Conservation (phyloP, 2,797 vertebrate genomes). For the Leptodactylus fallax region DNA sequence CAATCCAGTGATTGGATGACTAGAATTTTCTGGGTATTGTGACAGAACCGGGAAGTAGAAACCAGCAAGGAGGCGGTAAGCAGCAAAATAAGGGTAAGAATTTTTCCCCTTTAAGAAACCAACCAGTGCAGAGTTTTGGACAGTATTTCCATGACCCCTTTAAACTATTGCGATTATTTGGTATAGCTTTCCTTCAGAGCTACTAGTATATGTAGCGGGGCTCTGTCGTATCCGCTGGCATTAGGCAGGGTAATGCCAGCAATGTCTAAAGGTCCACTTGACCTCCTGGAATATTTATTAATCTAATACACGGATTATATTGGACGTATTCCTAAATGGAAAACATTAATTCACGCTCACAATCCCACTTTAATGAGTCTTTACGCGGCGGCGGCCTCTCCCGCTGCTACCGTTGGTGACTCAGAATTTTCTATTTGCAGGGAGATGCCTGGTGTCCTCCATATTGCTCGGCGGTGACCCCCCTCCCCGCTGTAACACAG, state of each 20-base stretch:
- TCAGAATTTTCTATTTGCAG: neutral
- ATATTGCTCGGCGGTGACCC: neutral
- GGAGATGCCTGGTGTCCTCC: neutral
- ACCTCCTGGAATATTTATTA: neutral
- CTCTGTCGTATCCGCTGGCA: neutral
- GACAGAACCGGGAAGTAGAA: too few species aligned
- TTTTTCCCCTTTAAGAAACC: too few species aligned
- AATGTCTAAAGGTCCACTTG: neutral
- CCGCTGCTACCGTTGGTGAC: neutral
- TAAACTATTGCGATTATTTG: neutral
- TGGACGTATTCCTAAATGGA: neutral
- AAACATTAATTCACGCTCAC: neutral
- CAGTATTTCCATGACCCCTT: too few species aligned
- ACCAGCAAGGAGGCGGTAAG: too few species aligned
- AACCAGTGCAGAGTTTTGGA: too few species aligned
- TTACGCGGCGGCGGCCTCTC: neutral
- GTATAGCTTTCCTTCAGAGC: neutral
- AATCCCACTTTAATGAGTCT: neutral
- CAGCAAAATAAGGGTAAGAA: too few species aligned
- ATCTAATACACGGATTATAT: neutral
- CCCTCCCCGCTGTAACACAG: neutral
- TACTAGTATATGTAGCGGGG: too few species aligned
- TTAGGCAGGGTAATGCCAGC: neutral
- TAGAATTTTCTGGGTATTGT: too few species aligned
- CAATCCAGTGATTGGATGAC: too few species aligned